Evolutionary conservation across 2,888 invertebrate genomes (phyloP).

Genomic region (Malacosoma neustria): DNA sequence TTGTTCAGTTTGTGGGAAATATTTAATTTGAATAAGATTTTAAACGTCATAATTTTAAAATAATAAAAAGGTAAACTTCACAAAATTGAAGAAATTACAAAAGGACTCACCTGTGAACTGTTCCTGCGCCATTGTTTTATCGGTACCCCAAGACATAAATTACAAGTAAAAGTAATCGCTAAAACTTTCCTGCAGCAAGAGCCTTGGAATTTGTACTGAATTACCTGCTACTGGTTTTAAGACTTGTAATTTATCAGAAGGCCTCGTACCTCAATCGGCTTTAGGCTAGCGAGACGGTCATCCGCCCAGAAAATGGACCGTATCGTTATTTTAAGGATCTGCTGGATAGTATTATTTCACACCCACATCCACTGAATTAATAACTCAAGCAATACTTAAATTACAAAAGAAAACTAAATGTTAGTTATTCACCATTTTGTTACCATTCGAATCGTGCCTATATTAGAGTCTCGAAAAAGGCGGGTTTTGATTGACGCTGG

Average conservation of each 20-base stretch:
- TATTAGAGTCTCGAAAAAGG: conserved; percentile 58
- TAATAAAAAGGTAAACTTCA: no score
- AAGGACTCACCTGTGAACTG: conserved; percentile 57
- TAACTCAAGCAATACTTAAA: no score
- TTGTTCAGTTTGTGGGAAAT: no score
- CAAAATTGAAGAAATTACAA: conserved; percentile 35
- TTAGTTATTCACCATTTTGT: no score
- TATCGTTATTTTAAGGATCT: conserved; percentile 40
- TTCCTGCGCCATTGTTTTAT: conserved; percentile 49
- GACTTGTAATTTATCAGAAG: conserved; percentile 77
- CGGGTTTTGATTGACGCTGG: conserved; percentile 69
- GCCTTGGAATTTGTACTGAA: conserved; percentile 64
- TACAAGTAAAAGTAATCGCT: conserved; percentile 68
- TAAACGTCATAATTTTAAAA: no score
- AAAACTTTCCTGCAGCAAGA: conserved; percentile 58
- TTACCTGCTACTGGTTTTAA: conserved; percentile 78
- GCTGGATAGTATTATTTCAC: conserved; percentile 29
- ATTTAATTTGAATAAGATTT: no score
- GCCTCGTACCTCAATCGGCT: conserved; percentile 46
- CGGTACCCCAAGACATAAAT: conserved; percentile 61
- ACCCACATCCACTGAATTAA: no score
- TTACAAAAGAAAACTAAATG: no score
- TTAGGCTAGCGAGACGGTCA: conserved; percentile 31
- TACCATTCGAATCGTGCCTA: no score
- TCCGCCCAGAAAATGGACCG: conserved; percentile 46